A percentile compares a stretch with the other conserved stretches of the same genome.
These are phyloP conservation scores for Stomatorhinus walkeri DNA, from an alignment of 2,797 vertebrate genomes.

Conservation along the genomic window DNA sequence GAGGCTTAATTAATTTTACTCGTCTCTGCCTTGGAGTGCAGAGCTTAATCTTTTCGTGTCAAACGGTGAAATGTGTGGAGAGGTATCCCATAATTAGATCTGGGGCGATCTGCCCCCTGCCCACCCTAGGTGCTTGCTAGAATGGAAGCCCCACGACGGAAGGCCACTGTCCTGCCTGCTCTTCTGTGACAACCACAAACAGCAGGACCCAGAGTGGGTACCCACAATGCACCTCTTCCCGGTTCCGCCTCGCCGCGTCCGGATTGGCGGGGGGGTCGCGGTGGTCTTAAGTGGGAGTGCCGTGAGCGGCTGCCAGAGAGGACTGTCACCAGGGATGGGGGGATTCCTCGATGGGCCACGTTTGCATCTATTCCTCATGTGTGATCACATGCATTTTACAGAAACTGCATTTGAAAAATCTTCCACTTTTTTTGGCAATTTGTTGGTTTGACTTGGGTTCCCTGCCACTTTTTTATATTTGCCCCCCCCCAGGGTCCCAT, in stretches of 20 bases:
- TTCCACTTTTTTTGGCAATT: not conserved
- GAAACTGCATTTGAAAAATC: not conserved
- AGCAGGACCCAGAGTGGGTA: slow-evolving; percentile 95
- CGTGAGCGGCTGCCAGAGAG: not conserved
- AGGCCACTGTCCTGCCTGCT: slow-evolving; percentile 90
- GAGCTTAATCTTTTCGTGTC: not conserved
- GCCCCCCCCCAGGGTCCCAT: slow-evolving; percentile 73
- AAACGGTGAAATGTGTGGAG: not conserved
- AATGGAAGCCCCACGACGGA: slow-evolving; percentile 87
- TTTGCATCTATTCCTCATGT: not conserved
- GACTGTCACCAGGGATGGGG: too few relatives aligned
- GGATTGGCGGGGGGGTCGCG: not conserved
- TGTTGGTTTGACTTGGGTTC: not conserved
- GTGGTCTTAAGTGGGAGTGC: not conserved
- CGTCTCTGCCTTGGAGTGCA: not conserved
- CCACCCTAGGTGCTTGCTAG: slow-evolving; percentile 82
- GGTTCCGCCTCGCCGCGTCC: not conserved
- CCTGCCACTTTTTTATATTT: not conserved
- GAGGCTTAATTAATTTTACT: not conserved
- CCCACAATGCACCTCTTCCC: not conserved
- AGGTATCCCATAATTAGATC: slow-evolving; percentile 11
- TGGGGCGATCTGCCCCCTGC: not conserved
- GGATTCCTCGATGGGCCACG: not conserved
- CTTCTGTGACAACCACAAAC: slow-evolving; percentile 98
- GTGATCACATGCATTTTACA: not conserved